A percentile compares a stretch with the other conserved stretches of the same genome.
phyloP scores from a whole-genome alignment of 1,140 invertebrate genomes.

The Drosophila seguyi region DNA sequence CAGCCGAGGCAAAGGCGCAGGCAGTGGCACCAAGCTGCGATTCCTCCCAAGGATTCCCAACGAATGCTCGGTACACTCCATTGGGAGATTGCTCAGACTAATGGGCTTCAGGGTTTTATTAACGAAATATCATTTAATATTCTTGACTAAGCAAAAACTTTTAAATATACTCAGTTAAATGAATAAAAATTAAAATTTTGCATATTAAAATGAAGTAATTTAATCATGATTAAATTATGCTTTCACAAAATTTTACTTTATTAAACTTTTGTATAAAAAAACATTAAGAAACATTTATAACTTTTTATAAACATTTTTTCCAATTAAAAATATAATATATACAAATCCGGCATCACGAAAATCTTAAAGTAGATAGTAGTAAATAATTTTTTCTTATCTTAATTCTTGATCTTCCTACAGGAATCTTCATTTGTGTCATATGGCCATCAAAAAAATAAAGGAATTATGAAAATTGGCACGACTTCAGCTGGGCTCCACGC shows the following conservation, averaged over 20 bases:
- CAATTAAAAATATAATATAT: no score
- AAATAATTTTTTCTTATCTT: no score
- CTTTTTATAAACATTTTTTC: no score
- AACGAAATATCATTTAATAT: background rate
- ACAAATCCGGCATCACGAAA: no score
- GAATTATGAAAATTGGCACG: conserved; percentile 73
- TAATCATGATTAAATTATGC: background rate
- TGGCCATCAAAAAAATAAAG: conserved; percentile 12
- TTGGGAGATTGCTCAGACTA: conserved; percentile 20
- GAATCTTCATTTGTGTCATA: background rate
- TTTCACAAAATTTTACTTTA: background rate
- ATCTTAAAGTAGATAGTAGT: no score
- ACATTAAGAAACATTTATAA: no score
- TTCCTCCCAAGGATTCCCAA: background rate
- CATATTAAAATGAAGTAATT: background rate
- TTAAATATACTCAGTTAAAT: background rate
- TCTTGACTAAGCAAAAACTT: background rate
- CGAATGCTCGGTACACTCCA: conserved; percentile 41
- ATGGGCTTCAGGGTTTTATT: background rate
- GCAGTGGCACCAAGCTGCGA: conserved; percentile 25
- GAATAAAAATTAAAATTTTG: background rate
- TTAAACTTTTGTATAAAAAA: no score
- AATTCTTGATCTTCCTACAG: no score
- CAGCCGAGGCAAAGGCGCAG: conserved; percentile 32
- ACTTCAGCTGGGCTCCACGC: conserved; percentile 46